phyloP scores from a whole-genome alignment of 2,888 invertebrate genomes.

The Drosophila austrosaltans region DNA sequence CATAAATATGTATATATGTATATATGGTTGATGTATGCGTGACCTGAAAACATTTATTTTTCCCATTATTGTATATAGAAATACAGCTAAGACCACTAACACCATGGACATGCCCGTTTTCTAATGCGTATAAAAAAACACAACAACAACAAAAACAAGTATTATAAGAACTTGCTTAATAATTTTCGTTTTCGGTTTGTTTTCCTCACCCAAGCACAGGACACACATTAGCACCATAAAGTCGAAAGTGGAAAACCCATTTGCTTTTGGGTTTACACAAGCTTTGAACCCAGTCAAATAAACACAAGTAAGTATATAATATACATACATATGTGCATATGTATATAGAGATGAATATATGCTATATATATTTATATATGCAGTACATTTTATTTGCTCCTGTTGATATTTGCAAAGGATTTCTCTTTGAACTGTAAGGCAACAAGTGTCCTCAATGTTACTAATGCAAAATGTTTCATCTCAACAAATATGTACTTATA shows the following conservation, averaged over 20 bases:
- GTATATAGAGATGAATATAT: neutral
- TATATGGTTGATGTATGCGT: neutral
- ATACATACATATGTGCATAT: neutral
- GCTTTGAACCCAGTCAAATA: constrained; percentile 11
- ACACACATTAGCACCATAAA: constrained; percentile 16
- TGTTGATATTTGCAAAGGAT: constrained; percentile 15
- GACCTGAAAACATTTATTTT: constrained; percentile 3
- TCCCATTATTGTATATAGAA: neutral
- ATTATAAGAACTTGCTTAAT: constrained; percentile 4
- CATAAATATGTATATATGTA: neutral
- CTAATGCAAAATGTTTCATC: constrained; percentile 6
- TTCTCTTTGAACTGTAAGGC: constrained; percentile 8
- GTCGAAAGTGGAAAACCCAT: constrained; percentile 35
- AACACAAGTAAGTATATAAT: neutral
- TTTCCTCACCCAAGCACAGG: neutral
- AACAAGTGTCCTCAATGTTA: constrained; percentile 16
- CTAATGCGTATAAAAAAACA: neutral
- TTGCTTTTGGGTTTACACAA: constrained; percentile 37
- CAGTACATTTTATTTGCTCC: constrained; percentile 14
- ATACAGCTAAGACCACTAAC: neutral
- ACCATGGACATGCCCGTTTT: neutral
- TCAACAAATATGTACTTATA: constrained; percentile 3
- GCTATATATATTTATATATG: neutral
- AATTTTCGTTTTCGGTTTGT: neutral
- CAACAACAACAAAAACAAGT: neutral